A percentile compares a stretch with the other conserved stretches of the same genome.
Evolutionary conservation across 2,888 invertebrate genomes (phyloP).

Genomic region (Aphrophora alni): DNA sequence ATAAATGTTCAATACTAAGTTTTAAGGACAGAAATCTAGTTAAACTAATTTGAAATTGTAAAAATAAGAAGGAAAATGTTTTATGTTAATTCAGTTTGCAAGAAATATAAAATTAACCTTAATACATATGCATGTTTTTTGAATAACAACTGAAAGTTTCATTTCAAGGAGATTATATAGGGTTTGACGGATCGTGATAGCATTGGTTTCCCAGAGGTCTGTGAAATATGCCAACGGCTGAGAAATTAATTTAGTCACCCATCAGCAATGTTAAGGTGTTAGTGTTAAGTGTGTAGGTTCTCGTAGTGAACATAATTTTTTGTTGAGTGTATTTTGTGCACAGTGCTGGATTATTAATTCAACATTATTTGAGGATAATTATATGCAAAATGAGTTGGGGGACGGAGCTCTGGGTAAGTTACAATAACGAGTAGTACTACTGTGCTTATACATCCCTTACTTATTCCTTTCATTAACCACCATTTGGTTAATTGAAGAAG

Average conservation of each 20-base stretch:
- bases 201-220: conserved; percentile 1
- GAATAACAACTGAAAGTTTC: no score
- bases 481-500: no score
- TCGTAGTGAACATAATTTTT: conserved; percentile 25
- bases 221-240: conserved; percentile 3
- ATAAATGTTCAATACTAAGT: not conserved
- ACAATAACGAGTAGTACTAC: not conserved
- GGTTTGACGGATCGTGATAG: not conserved
- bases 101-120: no score
- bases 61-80: no score
- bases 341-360: conserved; percentile 36
- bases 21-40: no score
- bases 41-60: no score
- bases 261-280: conserved; percentile 44
- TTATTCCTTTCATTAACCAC: no score
- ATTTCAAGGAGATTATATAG: not conserved
- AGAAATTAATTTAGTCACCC: conserved; percentile 40
- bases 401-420: conserved; percentile 72
- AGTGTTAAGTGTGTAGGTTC: conserved; percentile 31
- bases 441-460: no score
- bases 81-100: no score
- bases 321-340: conserved; percentile 27
- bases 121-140: no score
- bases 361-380: conserved; percentile 33
- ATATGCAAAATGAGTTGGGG: conserved; percentile 68